Evolutionary conservation across 2,888 invertebrate species (phyloP).

Genomic region (Trachelus tabidus): DNA sequence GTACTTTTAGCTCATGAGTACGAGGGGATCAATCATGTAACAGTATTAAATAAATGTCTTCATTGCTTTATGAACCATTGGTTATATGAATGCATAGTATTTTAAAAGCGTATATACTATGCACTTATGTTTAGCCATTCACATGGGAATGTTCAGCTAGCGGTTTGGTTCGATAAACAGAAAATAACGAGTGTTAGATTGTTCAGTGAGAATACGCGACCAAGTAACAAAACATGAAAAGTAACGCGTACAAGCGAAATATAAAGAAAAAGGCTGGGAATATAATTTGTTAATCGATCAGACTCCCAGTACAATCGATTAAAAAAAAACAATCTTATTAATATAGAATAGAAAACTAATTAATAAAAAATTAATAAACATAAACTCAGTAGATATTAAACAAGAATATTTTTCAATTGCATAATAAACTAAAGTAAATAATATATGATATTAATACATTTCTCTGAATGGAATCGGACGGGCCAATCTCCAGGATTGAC

Average conservation of each 20-base stretch:
- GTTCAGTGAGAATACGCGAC: constrained; percentile 8
- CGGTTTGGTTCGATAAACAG: not conserved
- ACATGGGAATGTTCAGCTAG: constrained; percentile 8
- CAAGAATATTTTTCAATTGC: constrained; percentile 18
- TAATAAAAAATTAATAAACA: constrained; percentile 33
- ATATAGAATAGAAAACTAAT: constrained; percentile 28
- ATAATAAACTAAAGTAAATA: constrained; percentile 35
- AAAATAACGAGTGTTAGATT: constrained; percentile 3
- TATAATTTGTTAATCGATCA: not conserved
- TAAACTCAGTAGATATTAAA: constrained; percentile 34
- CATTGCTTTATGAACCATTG: constrained; percentile 14
- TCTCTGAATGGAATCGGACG: constrained; percentile 28
- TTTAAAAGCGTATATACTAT: not conserved
- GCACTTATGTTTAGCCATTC: not conserved
- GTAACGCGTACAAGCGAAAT: constrained; percentile 2
- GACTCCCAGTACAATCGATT: not conserved
- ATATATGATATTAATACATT: constrained; percentile 42
- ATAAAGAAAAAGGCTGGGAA: not conserved
- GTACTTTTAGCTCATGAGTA: constrained; percentile 4
- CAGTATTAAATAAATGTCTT: not conserved
- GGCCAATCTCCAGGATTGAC: constrained; percentile 15
- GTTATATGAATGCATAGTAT: constrained; percentile 11
- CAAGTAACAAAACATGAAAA: not conserved
- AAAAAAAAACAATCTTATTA: constrained; percentile 19
- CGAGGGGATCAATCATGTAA: constrained; percentile 6